Percentiles rank a stretch among this genome's conserved stretches.
Conservation (phyloP, 2,888 invertebrate genomes). For the Lepidochrysops patricia region DNA sequence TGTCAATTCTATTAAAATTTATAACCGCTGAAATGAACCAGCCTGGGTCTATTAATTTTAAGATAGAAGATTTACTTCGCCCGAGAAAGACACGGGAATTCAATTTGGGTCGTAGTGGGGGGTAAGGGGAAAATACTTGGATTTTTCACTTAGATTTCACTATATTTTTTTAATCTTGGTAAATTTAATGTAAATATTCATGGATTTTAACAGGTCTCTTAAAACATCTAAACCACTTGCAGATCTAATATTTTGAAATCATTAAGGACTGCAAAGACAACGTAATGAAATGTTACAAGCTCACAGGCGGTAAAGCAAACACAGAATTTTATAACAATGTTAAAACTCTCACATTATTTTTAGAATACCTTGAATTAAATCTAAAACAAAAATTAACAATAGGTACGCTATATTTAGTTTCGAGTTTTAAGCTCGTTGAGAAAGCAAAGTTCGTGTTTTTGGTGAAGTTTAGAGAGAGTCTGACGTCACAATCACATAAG, state of each 20-base stretch:
- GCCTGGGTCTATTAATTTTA: neutral
- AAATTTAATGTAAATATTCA: neutral
- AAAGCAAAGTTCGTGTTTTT: neutral
- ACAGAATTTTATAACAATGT: neutral
- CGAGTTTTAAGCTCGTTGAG: neutral
- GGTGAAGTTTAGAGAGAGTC: too few relatives aligned
- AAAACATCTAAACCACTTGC: too few relatives aligned
- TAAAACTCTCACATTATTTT: too few relatives aligned
- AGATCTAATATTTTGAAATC: neutral
- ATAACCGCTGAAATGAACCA: neutral
- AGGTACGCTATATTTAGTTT: neutral
- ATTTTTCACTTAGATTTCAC: neutral
- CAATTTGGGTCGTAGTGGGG: constrained; percentile 1
- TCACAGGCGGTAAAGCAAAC: neutral
- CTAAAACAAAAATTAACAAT: neutral
- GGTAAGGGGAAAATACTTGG: neutral
- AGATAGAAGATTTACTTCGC: constrained; percentile 2
- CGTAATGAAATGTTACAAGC: neutral
- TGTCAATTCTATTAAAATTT: constrained; percentile 5
- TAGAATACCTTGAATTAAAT: neutral
- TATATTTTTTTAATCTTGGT: neutral
- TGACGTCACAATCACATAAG: too few relatives aligned
- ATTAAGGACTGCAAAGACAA: neutral
- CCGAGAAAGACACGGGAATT: constrained; percentile 3
- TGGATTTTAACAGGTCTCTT: neutral